Conservation (phyloP, 2,113 vertebrate species). For the Esox niger region DNA sequence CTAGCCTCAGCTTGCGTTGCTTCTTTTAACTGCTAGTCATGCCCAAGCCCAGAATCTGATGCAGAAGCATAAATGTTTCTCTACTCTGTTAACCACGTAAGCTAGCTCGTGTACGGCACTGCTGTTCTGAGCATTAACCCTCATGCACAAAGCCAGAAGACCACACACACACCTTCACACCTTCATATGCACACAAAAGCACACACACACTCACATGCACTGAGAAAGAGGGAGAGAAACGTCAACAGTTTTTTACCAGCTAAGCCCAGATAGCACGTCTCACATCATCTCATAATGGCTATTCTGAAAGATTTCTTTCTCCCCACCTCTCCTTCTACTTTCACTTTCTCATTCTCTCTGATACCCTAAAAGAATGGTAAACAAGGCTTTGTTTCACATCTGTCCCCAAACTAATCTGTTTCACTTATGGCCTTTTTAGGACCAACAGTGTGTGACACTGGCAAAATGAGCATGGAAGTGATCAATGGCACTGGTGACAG, state of each 20-base stretch:
- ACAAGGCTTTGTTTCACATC: constrained; percentile 63
- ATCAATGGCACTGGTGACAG: constrained; percentile 18
- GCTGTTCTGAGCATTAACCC: not conserved
- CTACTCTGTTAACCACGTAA: not conserved
- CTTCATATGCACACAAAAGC: not conserved
- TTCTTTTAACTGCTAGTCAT: too few species aligned
- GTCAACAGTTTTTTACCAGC: not conserved
- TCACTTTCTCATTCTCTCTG: too few species aligned
- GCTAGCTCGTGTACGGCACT: not conserved
- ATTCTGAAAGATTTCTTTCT: not conserved
- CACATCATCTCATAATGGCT: not conserved
- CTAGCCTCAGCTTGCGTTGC: too few species aligned
- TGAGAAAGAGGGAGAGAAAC: not conserved
- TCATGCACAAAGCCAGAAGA: not conserved
- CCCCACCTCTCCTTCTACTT: constrained; percentile 9
- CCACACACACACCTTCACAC: not conserved
- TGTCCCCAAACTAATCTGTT: constrained; percentile 27
- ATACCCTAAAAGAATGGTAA: constrained; percentile 14
- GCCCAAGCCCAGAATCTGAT: too few species aligned
- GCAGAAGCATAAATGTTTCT: not conserved
- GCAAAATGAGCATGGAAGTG: constrained; percentile 44
- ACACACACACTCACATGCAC: not conserved
- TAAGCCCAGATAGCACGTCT: not conserved
- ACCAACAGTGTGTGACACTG: constrained; percentile 48
- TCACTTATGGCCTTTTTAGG: constrained; percentile 39